phyloP scores from a whole-genome alignment of 2,113 vertebrate species.

The Neodon shergylaensis region DNA sequence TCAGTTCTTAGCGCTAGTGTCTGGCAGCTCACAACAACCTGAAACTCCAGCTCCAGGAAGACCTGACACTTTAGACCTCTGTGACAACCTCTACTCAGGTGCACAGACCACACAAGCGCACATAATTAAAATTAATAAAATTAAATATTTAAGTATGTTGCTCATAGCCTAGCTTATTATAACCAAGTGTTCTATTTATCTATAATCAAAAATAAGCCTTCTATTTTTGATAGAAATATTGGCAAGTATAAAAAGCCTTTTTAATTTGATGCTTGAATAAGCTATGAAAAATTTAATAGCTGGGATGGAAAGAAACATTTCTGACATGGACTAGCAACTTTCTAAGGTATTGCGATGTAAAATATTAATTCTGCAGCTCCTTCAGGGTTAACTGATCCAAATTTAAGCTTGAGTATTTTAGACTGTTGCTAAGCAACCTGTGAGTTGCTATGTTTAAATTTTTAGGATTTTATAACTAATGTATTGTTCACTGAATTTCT shows the following conservation, averaged over 20 bases:
- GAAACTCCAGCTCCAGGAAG: neutral
- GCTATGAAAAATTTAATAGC: conserved; percentile 42
- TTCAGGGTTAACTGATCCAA: conserved; percentile 79
- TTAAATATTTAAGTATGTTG: conserved; percentile 28
- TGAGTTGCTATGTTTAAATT: conserved; percentile 74
- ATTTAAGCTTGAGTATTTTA: conserved; percentile 51
- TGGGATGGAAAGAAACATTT: neutral
- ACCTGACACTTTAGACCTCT: neutral
- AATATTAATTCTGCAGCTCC: conserved; percentile 54
- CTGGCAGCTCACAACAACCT: neutral
- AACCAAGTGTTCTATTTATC: neutral
- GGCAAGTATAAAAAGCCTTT: neutral
- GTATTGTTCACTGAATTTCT: conserved; percentile 77
- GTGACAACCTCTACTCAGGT: neutral
- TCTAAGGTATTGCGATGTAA: conserved; percentile 26
- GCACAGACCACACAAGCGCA: neutral
- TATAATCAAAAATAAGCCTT: neutral
- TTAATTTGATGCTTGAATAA: conserved; percentile 52
- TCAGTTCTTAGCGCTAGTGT: too few relatives aligned
- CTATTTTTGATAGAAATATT: conserved; percentile 15
- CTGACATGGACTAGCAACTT: neutral
- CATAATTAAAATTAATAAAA: neutral
- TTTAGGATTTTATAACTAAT: conserved; percentile 73
- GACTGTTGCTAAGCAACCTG: conserved; percentile 85
- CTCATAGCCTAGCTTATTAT: conserved; percentile 30